Conservation (phyloP, 2,888 invertebrate species). For the Melanostoma mellinum region DNA sequence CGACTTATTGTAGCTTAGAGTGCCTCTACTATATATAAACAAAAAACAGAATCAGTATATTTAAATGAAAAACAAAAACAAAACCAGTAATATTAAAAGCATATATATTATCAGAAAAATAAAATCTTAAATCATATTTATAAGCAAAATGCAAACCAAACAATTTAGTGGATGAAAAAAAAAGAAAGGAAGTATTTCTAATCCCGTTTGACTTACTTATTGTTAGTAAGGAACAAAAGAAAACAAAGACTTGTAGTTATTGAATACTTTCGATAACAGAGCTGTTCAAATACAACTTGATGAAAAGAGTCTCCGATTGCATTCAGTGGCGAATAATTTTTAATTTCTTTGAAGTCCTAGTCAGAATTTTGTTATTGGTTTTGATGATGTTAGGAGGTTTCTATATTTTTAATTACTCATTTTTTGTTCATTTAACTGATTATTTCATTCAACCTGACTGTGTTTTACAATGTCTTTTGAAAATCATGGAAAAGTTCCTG, state of each 20-base stretch:
- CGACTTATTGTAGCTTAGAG: constrained; percentile 78
- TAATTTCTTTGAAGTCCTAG: not conserved
- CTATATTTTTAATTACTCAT: not conserved
- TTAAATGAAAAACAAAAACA: constrained; percentile 52
- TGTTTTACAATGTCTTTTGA: no score
- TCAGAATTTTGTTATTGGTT: not conserved
- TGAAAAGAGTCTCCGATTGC: constrained; percentile 10
- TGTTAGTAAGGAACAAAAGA: constrained; percentile 8
- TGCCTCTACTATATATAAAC: constrained; percentile 75
- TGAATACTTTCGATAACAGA: constrained; percentile 14
- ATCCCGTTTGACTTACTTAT: constrained; percentile 41
- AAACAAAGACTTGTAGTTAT: constrained; percentile 45
- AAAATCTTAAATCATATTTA: constrained; percentile 67
- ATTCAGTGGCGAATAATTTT: constrained; percentile 28
- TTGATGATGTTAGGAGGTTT: not conserved
- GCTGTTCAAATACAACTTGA: constrained; percentile 4
- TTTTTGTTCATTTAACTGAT: not conserved
- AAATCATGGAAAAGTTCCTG: no score
- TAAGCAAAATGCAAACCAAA: constrained; percentile 56
- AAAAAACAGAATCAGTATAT: constrained; percentile 61
- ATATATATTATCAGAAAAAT: constrained; percentile 69
- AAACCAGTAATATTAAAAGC: constrained; percentile 57
- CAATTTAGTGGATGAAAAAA: constrained; percentile 42
- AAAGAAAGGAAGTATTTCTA: constrained; percentile 54
- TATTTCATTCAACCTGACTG: no score